These are phyloP conservation scores for Cremastinae sp. DNA, from an alignment of 2,888 invertebrate species.

Conservation along the genomic window DNA sequence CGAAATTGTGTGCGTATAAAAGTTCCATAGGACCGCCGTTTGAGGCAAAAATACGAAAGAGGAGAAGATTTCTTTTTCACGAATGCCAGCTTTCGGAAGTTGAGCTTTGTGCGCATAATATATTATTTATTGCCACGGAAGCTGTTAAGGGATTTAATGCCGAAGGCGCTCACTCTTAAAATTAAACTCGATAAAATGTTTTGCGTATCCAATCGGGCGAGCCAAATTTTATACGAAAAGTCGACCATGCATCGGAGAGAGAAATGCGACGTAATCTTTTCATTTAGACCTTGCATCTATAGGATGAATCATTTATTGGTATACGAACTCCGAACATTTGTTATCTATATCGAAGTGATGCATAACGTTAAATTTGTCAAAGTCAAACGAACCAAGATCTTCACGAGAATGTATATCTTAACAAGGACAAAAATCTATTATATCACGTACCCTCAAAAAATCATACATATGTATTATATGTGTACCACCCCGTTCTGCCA, in stretches of 20 bases:
- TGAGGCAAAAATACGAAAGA: conserved; percentile 13
- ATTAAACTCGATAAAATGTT: conserved; percentile 80
- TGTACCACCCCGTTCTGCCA: no score
- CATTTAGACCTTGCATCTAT: no score
- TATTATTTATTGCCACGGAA: conserved; percentile 79
- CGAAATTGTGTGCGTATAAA: conserved; percentile 18
- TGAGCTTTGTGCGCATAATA: conserved; percentile 76
- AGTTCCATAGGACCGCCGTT: neutral
- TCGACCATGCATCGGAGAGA: neutral
- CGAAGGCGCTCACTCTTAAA: conserved; percentile 73
- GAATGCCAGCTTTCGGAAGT: conserved; percentile 8
- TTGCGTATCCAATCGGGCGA: conserved; percentile 60
- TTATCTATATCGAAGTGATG: no score
- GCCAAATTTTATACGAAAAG: conserved; percentile 51
- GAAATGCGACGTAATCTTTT: no score
- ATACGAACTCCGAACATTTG: no score
- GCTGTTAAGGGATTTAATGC: conserved; percentile 78
- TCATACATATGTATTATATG: no score
- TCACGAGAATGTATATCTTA: conserved; percentile 35
- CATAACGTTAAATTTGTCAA: conserved; percentile 54
- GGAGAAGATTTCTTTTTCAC: conserved; percentile 44
- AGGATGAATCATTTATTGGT: no score
- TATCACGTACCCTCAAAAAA: no score
- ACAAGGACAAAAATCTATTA: neutral
- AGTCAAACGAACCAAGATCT: conserved; percentile 32